phyloP scores from a whole-genome alignment of 2,797 vertebrate species.

The Notamacropus eugenii region DNA sequence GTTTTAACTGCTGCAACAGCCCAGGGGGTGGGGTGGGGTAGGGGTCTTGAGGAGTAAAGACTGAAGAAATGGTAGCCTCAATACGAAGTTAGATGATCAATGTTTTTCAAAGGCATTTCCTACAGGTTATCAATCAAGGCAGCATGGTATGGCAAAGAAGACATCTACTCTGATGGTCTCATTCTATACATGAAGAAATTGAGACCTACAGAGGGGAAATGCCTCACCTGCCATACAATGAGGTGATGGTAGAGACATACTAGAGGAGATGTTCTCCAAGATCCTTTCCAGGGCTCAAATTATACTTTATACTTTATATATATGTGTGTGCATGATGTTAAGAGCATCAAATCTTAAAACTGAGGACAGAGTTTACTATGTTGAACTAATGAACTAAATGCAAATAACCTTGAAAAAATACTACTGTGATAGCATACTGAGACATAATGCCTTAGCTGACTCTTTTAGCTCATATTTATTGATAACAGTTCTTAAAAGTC shows the following conservation, averaged over 20 bases:
- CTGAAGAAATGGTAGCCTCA: not conserved
- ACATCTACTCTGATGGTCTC: not conserved
- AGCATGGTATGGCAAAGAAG: not conserved
- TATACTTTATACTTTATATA: not conserved
- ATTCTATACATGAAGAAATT: not conserved
- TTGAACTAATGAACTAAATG: not conserved
- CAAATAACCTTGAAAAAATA: constrained; percentile 35
- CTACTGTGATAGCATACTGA: not conserved
- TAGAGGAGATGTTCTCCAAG: not conserved
- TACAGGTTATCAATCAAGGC: not conserved
- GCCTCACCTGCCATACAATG: not conserved
- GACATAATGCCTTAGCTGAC: not conserved
- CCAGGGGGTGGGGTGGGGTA: constrained; percentile 41
- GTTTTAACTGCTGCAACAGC: not conserved
- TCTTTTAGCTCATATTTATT: constrained; percentile 45
- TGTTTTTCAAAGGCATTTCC: not conserved
- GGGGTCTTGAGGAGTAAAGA: not conserved
- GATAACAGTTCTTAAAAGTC: constrained; percentile 38
- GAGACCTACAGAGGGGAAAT: not conserved
- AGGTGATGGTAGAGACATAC: not conserved
- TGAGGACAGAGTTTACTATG: not conserved
- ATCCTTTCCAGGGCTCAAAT: not conserved
- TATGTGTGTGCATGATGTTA: not conserved
- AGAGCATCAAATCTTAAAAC: not conserved
- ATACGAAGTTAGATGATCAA: not conserved